A percentile compares a stretch with the other conserved stretches of the same genome.
phyloP scores from a whole-genome alignment of 35 echinoderm and acorn worm genomes.

The Heliocidaris erythrogramma region DNA sequence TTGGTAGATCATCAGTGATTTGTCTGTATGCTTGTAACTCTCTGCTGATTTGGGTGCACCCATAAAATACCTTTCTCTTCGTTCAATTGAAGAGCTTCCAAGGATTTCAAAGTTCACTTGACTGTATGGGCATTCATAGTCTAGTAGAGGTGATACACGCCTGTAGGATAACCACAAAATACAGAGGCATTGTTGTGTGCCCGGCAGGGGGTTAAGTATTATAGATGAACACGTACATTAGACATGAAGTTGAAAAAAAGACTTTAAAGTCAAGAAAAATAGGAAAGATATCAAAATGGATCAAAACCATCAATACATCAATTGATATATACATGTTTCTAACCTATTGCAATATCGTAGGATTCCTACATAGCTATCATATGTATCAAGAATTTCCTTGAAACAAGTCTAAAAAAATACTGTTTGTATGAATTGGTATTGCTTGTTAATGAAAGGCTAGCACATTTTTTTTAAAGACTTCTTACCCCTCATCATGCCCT shows the following conservation, averaged over 20 bases:
- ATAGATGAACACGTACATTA: too few relatives aligned
- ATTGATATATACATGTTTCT: too few relatives aligned
- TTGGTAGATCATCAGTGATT: constrained; percentile 54
- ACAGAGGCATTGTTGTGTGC: too few relatives aligned
- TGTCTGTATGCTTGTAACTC: background rate
- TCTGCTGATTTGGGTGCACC: background rate
- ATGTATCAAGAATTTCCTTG: too few relatives aligned
- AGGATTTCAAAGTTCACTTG: constrained; percentile 28
- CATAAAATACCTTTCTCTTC: constrained; percentile 20
- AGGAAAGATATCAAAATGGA: too few relatives aligned
- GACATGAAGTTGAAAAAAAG: too few relatives aligned
- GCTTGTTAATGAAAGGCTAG: background rate
- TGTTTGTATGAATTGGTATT: background rate
- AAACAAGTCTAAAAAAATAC: too few relatives aligned
- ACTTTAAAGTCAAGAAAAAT: too few relatives aligned
- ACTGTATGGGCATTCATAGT: constrained; percentile 34
- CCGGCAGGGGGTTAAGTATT: too few relatives aligned
- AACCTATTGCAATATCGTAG: too few relatives aligned
- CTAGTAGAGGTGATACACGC: background rate
- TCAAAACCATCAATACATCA: too few relatives aligned
- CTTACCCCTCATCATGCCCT: background rate
- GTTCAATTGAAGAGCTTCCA: background rate
- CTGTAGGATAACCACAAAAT: background rate
- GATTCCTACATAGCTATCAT: too few relatives aligned
- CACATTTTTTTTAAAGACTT: background rate